Conservation (phyloP, 2,797 vertebrate genomes). For the Amphiprion clarkii region DNA sequence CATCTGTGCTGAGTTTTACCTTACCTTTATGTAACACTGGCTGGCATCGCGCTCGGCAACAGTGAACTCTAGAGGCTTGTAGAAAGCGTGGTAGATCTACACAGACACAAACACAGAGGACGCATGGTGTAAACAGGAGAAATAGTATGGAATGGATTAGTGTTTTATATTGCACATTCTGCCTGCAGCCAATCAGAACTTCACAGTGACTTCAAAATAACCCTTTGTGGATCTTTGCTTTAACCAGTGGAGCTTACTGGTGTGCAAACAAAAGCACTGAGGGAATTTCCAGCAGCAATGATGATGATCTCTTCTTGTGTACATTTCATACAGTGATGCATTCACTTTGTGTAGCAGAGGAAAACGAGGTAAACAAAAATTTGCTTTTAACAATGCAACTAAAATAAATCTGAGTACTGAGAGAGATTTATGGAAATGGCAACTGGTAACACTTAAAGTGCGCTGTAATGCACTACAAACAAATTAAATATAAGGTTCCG, state of each 20-base stretch:
- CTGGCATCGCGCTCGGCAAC: conserved; percentile 89
- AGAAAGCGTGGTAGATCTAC: conserved; percentile 96
- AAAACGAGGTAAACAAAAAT: neutral
- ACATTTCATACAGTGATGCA: neutral
- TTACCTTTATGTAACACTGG: conserved; percentile 96
- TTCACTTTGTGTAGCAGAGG: neutral
- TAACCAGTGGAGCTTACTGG: conserved; percentile 11
- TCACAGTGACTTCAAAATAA: neutral
- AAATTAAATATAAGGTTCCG: neutral
- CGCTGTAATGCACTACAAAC: neutral
- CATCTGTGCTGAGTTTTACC: conserved; percentile 14
- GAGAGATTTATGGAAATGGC: neutral
- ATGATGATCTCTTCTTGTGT: neutral
- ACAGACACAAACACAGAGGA: conserved; percentile 32
- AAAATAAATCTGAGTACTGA: neutral
- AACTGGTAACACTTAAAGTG: neutral
- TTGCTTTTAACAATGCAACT: neutral
- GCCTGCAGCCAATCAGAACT: neutral
- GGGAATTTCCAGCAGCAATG: neutral
- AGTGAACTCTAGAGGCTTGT: conserved; percentile 95
- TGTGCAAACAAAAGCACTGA: conserved; percentile 11
- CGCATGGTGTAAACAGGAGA: conserved; percentile 6
- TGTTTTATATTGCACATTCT: neutral
- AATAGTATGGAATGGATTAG: neutral
- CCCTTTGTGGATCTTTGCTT: conserved; percentile 6